Conservation (phyloP, 1,140 invertebrate genomes). For the Papilio xuthus region DNA sequence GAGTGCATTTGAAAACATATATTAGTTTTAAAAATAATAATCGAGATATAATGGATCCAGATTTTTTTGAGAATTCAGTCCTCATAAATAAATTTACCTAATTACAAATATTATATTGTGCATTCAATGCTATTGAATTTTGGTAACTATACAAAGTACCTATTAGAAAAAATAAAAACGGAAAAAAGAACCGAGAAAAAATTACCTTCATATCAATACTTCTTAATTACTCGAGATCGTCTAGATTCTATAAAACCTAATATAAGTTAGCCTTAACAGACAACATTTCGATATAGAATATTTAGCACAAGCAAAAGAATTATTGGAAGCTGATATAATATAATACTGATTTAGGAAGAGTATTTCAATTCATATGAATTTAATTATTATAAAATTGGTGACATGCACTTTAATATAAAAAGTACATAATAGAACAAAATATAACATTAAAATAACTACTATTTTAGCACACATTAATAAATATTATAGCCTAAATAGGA, state of each 20-base stretch:
- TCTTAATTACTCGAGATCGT: conserved; percentile 30
- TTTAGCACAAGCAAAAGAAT: conserved; percentile 26
- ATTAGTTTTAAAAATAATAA: neutral
- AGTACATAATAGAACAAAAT: neutral
- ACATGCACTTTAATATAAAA: neutral
- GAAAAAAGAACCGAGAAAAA: neutral
- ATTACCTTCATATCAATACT: neutral
- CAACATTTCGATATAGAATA: conserved; percentile 5
- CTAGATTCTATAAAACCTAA: conserved; percentile 25
- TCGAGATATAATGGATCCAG: neutral
- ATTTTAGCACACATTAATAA: neutral
- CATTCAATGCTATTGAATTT: conserved; percentile 54
- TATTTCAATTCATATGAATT: conserved; percentile 10
- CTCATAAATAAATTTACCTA: conserved; percentile 58
- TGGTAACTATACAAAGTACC: conserved; percentile 36
- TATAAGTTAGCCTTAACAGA: conserved; percentile 4
- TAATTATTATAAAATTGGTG: neutral
- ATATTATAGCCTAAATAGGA: neutral
- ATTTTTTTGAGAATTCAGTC: conserved; percentile 63
- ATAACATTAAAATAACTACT: neutral
- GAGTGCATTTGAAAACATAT: neutral
- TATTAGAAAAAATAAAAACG: neutral
- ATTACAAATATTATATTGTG: conserved; percentile 44
- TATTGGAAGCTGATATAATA: neutral
- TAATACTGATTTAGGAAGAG: conserved; percentile 24